Conservation (phyloP, 1,140 invertebrate species). For the Drosophila hydei region DNA sequence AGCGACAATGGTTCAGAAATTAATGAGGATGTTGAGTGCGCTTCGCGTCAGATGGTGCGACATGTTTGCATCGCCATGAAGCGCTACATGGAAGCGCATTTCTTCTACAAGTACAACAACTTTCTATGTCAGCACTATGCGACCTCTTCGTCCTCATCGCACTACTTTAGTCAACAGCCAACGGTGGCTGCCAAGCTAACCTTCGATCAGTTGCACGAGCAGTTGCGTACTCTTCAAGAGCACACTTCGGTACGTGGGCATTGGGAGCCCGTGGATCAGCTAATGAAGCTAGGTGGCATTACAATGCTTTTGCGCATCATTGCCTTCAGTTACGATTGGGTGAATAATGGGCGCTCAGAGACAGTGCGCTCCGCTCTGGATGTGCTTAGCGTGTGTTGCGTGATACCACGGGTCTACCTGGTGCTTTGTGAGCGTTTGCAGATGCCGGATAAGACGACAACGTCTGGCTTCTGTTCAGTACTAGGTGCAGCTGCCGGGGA, state of each 20-base stretch:
- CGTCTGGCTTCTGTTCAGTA: conserved; percentile 90
- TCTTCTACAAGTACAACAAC: conserved; percentile 93
- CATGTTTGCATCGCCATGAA: conserved; percentile 96
- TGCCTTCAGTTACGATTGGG: conserved; percentile 95
- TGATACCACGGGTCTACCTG: conserved; percentile 94
- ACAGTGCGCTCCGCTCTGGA: conserved; percentile 95
- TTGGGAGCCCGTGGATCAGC: conserved; percentile 94
- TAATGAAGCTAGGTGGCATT: conserved; percentile 93
- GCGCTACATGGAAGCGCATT: conserved; percentile 96
- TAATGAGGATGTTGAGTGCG: conserved; percentile 96
- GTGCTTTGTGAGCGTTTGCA: conserved; percentile 91
- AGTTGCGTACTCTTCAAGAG: conserved; percentile 92
- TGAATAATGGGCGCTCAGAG: conserved; percentile 93
- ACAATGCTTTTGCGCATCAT: conserved; percentile 93
- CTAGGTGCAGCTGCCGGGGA: conserved; percentile 95
- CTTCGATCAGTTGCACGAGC: conserved; percentile 92
- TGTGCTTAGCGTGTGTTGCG: conserved; percentile 94
- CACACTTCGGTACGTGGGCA: conserved; percentile 89
- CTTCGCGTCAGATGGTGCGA: conserved; percentile 96
- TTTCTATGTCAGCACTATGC: conserved; percentile 86
- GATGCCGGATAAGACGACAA: conserved; percentile 88
- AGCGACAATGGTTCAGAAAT: conserved; percentile 86
- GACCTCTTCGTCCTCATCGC: conserved; percentile 44
- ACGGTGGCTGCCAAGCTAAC: conserved; percentile 84
- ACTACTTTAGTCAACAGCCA: conserved; percentile 64